Evolutionary conservation across 2,888 invertebrate genomes (phyloP).

Genomic region (Chymomyza caudatula): DNA sequence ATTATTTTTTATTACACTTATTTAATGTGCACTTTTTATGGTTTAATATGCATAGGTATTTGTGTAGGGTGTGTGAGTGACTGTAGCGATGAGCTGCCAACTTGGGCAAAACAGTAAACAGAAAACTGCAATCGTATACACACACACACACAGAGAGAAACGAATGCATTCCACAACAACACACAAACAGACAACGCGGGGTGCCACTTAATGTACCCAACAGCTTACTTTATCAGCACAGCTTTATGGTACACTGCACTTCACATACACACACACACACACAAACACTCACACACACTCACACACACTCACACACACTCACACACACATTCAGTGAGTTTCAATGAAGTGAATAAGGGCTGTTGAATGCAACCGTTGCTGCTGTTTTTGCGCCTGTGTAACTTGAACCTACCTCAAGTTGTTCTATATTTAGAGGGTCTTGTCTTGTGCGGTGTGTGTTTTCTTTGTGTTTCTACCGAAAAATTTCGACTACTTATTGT

Average conservation of each 20-base stretch:
- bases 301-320: conserved; percentile 18
- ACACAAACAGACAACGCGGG: not conserved
- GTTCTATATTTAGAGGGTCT: conserved; percentile 64
- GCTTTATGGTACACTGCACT: not conserved
- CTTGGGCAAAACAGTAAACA: not conserved
- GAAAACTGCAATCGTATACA: not conserved
- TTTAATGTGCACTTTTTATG: conserved; percentile 34
- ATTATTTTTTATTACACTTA: conserved; percentile 56
- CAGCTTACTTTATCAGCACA: no score
- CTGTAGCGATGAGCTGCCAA: not conserved
- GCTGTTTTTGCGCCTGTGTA: conserved; percentile 23
- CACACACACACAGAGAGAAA: not conserved
- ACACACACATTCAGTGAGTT: not conserved
- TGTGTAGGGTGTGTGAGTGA: not conserved
- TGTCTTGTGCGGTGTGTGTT: not conserved
- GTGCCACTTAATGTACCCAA: not conserved
- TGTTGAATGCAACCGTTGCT: conserved; percentile 15
- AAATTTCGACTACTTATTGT: not conserved
- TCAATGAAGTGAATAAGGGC: conserved; percentile 20
- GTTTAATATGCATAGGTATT: not conserved
- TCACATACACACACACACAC: conserved; percentile 4
- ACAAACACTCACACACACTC: conserved; percentile 9
- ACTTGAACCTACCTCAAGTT: conserved; percentile 66
- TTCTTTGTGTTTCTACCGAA: not conserved
- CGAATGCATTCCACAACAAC: not conserved